Conservation (phyloP, 2,888 invertebrate genomes). For the Agrochola macilenta region DNA sequence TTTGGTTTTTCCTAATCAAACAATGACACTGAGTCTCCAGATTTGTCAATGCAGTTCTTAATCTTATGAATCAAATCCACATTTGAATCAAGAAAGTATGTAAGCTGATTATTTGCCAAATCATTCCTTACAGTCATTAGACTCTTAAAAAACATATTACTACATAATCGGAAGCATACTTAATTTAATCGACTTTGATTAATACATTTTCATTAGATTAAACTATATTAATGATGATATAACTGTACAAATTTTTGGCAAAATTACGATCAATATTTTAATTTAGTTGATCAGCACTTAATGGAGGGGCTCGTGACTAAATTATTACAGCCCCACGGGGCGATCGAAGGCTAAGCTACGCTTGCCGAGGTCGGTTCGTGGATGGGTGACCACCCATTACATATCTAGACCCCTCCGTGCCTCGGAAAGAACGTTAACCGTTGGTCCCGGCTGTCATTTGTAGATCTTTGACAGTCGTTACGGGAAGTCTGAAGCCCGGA, state of each 20-base stretch:
- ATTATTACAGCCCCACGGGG: too few species aligned
- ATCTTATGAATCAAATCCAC: background rate
- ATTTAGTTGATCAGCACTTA: background rate
- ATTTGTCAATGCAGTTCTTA: background rate
- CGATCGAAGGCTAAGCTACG: too few species aligned
- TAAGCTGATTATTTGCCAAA: background rate
- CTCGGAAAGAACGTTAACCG: too few species aligned
- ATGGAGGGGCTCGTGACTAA: too few species aligned
- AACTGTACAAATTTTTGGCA: slow-evolving; percentile 12
- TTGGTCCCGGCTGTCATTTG: too few species aligned
- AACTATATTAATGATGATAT: slow-evolving; percentile 11
- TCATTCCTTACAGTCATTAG: background rate
- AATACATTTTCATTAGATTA: background rate
- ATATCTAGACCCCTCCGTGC: too few species aligned
- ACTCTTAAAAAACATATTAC: slow-evolving; percentile 13
- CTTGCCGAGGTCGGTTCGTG: too few species aligned
- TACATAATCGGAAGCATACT: slow-evolving; percentile 8
- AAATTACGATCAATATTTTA: background rate
- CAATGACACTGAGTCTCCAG: background rate
- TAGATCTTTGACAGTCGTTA: too few species aligned
- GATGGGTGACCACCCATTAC: too few species aligned
- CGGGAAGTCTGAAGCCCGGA: too few species aligned
- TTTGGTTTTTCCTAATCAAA: slow-evolving; percentile 17
- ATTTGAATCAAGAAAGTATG: background rate
- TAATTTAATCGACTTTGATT: background rate